Evolutionary conservation across 2,113 vertebrate genomes (phyloP).

Genomic region (Lates calcarifer): DNA sequence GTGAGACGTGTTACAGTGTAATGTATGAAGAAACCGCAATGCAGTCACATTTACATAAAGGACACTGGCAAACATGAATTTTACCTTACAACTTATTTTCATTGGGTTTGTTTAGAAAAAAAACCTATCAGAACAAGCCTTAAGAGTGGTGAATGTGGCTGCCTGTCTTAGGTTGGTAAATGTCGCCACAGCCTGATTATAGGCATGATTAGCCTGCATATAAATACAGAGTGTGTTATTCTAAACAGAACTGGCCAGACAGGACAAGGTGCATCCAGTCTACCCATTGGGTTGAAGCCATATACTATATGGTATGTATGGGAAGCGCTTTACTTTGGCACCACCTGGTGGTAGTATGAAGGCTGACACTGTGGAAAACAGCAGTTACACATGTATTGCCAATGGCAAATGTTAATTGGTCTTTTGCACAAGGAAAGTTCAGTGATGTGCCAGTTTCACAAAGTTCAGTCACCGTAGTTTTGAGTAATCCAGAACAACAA

Average conservation of each 20-base stretch:
- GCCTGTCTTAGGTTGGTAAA: no score
- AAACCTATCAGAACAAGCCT: background rate
- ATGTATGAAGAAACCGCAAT: background rate
- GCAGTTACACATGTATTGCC: background rate
- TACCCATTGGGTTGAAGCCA: background rate
- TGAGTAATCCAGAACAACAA: background rate
- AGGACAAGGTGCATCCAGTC: background rate
- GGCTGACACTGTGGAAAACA: background rate
- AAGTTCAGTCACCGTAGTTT: background rate
- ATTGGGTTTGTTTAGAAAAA: background rate
- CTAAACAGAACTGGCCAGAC: background rate
- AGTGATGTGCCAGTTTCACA: background rate
- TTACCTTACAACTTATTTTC: no score
- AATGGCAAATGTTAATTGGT: background rate
- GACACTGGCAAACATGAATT: background rate
- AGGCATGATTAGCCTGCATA: background rate
- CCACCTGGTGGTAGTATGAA: constrained; percentile 24
- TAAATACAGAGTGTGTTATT: background rate
- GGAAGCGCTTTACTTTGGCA: background rate
- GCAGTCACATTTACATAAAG: background rate
- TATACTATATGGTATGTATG: background rate
- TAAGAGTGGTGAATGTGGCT: no score
- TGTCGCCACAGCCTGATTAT: background rate
- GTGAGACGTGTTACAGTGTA: background rate
- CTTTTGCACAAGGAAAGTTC: background rate